phyloP scores from a whole-genome alignment of 2,888 invertebrate species.

The Neoascia interrupta region DNA sequence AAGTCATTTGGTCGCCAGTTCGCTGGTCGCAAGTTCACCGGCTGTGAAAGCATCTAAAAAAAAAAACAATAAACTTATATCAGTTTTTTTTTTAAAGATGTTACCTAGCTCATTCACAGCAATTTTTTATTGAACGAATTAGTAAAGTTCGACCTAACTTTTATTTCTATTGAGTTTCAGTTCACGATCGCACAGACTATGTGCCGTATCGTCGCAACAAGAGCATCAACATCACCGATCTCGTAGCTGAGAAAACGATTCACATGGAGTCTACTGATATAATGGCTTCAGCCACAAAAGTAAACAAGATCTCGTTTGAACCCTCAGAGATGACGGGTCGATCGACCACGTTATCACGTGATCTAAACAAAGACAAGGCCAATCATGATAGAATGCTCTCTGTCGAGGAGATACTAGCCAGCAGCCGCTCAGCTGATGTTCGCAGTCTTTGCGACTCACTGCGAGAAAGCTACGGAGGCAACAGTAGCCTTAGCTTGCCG shows the following conservation, averaged over 20 bases:
- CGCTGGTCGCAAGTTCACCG: too few species aligned
- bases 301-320: conserved; percentile 75
- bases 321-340: conserved; percentile 78
- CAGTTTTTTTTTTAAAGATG: too few species aligned
- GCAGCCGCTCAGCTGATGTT: conserved; percentile 76
- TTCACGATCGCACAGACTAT: conserved; percentile 69
- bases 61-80: too few species aligned
- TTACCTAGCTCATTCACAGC: too few species aligned
- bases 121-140: too few species aligned
- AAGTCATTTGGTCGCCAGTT: too few species aligned
- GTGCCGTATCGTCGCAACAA: conserved; percentile 71
- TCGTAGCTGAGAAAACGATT: conserved; percentile 77
- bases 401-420: conserved; percentile 77
- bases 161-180: conserved; percentile 34
- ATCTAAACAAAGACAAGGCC: conserved; percentile 29
- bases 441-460: conserved; percentile 73
- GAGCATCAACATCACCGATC: conserved; percentile 76
- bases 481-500: conserved; percentile 73
- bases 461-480: conserved; percentile 43
- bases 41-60: too few species aligned
- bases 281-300: conserved; percentile 61
- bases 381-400: conserved; percentile 70
- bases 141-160: too few species aligned
- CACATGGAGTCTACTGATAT: conserved; percentile 74
- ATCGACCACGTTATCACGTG: conserved; percentile 74